Base-by-base conservation (phyloP, 2,113 vertebrate genomes). In the Hepsetus odoe region DNA sequence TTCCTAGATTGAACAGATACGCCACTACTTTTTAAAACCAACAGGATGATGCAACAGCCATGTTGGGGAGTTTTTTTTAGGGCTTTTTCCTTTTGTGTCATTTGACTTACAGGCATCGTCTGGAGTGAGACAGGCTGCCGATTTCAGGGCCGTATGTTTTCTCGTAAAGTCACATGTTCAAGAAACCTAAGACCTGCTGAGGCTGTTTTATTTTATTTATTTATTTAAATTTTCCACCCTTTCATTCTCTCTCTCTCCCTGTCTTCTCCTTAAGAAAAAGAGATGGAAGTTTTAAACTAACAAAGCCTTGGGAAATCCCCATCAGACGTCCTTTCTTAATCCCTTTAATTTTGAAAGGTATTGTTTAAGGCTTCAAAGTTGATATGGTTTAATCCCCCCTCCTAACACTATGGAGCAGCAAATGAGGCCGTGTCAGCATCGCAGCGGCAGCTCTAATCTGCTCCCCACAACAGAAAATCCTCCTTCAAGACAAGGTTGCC, bases 311-410 rank as follows among this genome's bases (percentile, higher is more conserved):
- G 90, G 89, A 92, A 90, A 93, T 91, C 91, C 91, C 90, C 86
- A 91, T 91, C 89, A 90, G 88, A 91, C 89, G 88, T 85, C 89
- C 89, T 87, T 85, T 88, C 87, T 89, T 93, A 93, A 93, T 93
- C 90, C 88, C 74, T 92, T 91, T 91, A 92, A 93, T 93, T 93
- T 93, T 91, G 90, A 93, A 90, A 91, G 91, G 91, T 92, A 91
- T 92, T 93, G 90, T 92, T 91, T 93, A 91, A 93, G 91, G 90
- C 91, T 93, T 93, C 90, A 93, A 92, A 92, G 92, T 92, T 91
- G 89, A 92, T 90, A 92, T 90, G 86, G 87, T 91, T 92, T 93
- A 93, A 93, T 93, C 91, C 90, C 86, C 85, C 83, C 85, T 74
- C 59, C 87, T 88, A 87, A 88, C 91, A 87, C 91, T 85, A 88